These are phyloP conservation scores for Florisuga fusca DNA, from an alignment of 2,797 vertebrate genomes.

Conservation along the genomic window DNA sequence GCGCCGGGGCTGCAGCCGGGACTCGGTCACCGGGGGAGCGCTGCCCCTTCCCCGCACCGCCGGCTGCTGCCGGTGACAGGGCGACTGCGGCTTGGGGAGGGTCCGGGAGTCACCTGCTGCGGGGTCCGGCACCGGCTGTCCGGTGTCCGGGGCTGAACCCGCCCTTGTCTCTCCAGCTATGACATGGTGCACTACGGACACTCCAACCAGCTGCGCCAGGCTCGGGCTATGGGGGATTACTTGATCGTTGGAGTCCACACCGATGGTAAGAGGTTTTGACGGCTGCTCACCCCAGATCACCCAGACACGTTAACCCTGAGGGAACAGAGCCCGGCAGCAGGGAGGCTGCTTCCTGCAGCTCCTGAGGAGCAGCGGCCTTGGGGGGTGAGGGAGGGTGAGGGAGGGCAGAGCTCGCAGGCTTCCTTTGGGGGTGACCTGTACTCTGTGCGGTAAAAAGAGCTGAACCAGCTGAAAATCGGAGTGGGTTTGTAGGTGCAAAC, in stretches of 20 bases:
- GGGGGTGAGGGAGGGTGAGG: no score
- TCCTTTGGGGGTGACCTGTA: not conserved
- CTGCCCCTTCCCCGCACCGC: no score
- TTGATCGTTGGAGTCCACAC: slow-evolving; percentile 96
- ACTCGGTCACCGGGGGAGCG: no score
- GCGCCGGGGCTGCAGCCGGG: no score
- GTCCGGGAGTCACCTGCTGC: not conserved
- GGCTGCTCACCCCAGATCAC: not conserved
- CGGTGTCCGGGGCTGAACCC: not conserved
- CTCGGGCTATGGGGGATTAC: slow-evolving; percentile 93
- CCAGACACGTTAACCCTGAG: not conserved
- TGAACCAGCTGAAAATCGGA: not conserved
- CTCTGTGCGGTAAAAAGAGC: not conserved
- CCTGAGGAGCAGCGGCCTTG: not conserved
- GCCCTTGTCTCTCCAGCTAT: slow-evolving; percentile 82
- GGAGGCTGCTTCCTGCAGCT: not conserved
- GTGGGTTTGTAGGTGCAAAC: not conserved
- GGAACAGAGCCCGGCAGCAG: accelerated
- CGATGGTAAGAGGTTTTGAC: slow-evolving; percentile 82
- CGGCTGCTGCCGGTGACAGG: no score
- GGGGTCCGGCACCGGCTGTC: no score
- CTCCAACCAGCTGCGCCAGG: slow-evolving; percentile 95
- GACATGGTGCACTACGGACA: slow-evolving; percentile 98
- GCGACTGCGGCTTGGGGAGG: no score
- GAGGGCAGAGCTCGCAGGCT: not conserved